Conservation (phyloP, 2,888 invertebrate genomes). For the Acanthosepion esculentum region DNA sequence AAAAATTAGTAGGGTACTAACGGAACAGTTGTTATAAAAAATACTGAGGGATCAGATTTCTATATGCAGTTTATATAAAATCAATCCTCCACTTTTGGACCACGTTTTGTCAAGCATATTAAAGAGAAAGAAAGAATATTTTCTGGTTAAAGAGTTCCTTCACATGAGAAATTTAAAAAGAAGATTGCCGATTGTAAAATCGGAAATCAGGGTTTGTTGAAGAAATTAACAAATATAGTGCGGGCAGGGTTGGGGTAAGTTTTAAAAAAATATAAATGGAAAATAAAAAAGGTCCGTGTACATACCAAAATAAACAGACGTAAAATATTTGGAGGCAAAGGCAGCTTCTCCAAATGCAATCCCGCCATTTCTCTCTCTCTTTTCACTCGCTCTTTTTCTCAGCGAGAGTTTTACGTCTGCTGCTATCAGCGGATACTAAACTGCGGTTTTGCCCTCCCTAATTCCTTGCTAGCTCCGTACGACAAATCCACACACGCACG, state of each 20-base stretch:
- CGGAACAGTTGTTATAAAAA: background rate
- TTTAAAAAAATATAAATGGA: background rate
- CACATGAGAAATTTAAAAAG: too few species aligned
- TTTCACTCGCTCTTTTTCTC: background rate
- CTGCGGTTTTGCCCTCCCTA: background rate
- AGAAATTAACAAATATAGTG: background rate
- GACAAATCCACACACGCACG: background rate
- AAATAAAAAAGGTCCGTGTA: background rate
- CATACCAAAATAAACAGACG: conserved; percentile 41
- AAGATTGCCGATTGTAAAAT: background rate
- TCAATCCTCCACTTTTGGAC: background rate
- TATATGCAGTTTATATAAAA: background rate
- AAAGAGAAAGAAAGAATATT: background rate
- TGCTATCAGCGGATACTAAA: conserved; percentile 1
- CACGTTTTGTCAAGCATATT: background rate
- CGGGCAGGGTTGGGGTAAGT: too few species aligned
- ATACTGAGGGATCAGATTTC: background rate
- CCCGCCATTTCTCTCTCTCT: conserved; percentile 46
- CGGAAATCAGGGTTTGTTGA: background rate
- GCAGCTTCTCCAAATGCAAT: conserved; percentile 44
- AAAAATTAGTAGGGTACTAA: conserved; percentile 1
- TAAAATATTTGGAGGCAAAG: conserved; percentile 38
- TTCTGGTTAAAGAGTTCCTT: background rate
- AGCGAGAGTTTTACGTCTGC: background rate
- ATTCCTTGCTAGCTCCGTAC: background rate